Base-by-base conservation (phyloP, 2,888 invertebrate genomes). In the Campoletis raptor region DNA sequence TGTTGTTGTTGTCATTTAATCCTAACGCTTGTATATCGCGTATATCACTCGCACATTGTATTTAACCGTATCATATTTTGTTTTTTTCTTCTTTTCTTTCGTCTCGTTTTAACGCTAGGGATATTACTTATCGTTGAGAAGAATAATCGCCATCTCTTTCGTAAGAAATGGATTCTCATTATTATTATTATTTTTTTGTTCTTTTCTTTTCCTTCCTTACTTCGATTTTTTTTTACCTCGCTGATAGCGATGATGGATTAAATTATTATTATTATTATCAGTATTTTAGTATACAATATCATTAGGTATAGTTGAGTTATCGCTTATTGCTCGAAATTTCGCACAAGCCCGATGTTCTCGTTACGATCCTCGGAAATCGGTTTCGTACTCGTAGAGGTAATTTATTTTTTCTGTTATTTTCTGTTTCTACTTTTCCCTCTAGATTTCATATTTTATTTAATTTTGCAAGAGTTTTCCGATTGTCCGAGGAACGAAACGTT, bases 271-370 rank as follows among this genome's bases (percentile, higher is more conserved):
- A 61, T 88, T 90, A 88, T 84, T 84, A 86, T 89, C 87, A 83
- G 89, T 88, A 88, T 77, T 80, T 70, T 83, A 80, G 72, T 88
- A 83, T 85, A 73, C 78, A 83, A 76, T 81, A 85, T 83, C 80
- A 64, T 77, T 90, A 90, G 88, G 88, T 91, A 90, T 90, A 91
- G 87, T 90, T 91, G 92, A 91, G 90, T 91, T 90, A 90, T 92
- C 92, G 90, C 92, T 93, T 93, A 93, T 93, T 93, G 93, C 93
- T 93, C 92, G 90, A 92, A 91, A 90, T 91, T 90, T 90, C 90
- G 90, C 90, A 90, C 90, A 88, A 87, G 82, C 79, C 69, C 80
- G 66, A 40, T 24, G 81, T 57, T 45, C 48, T 79, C 82, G 45
- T 74, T 67, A 42, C 79, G 69, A 83, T 85, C 57, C 54, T 85